These are phyloP conservation scores for Anadara kagoshimensis DNA, from an alignment of 1,140 invertebrate genomes.

Conservation along the genomic window DNA sequence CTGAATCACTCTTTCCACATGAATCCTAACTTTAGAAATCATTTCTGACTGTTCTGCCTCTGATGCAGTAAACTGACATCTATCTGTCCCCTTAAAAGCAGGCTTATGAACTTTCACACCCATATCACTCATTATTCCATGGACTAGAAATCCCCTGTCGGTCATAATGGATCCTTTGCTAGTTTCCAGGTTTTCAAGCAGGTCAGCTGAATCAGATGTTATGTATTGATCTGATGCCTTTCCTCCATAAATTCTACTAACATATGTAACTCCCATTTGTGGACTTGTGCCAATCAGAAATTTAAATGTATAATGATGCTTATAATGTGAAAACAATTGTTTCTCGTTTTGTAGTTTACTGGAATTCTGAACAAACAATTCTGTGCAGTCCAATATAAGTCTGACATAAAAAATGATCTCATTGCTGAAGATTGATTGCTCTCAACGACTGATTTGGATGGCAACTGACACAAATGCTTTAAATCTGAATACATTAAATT, in stretches of 20 bases:
- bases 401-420: background rate
- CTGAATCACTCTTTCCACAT: conserved; percentile 28
- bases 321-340: conserved; percentile 12
- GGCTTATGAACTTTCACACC: conserved; percentile 9
- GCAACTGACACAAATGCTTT: background rate
- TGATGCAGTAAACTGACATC: conserved; percentile 4
- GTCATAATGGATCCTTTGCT: conserved; percentile 19
- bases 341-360: conserved; percentile 4
- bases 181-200: conserved; percentile 12
- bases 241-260: conserved; percentile 16
- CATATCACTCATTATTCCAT: conserved; percentile 3
- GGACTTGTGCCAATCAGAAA: conserved; percentile 26
- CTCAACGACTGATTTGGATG: background rate
- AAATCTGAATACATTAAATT: conserved; percentile 4
- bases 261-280: conserved; percentile 18
- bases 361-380: conserved; percentile 12
- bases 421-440: background rate
- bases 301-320: conserved; percentile 12
- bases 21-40: conserved; percentile 15
- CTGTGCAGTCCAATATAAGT: conserved; percentile 1
- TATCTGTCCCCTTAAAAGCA: conserved; percentile 21
- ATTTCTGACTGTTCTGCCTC: conserved; percentile 5
- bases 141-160: conserved; percentile 28
- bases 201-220: conserved; percentile 2
- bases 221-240: conserved; percentile 20